Evolutionary conservation across 1,140 invertebrate species (phyloP).

Genomic region (Microvelia longipes): DNA sequence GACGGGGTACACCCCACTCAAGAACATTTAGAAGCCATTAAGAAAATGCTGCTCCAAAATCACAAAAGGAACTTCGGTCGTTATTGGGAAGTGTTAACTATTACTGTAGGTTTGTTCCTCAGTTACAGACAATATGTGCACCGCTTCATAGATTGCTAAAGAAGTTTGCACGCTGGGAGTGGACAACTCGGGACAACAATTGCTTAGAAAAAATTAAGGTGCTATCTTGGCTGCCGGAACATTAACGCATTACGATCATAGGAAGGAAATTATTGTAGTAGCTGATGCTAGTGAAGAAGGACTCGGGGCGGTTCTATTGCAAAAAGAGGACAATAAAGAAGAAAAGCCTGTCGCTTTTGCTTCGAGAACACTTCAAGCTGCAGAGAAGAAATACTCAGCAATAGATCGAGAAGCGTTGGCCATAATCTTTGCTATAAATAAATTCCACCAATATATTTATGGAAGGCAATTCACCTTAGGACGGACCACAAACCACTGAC

Average conservation of each 20-base stretch:
- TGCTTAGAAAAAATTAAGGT: slow-evolving; percentile 17
- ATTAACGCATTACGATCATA: slow-evolving; percentile 24
- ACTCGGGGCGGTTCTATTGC: slow-evolving; percentile 26
- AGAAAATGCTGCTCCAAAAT: not conserved
- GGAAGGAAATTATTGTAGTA: slow-evolving; percentile 20
- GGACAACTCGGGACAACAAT: slow-evolving; percentile 11
- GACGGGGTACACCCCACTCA: slow-evolving; percentile 1
- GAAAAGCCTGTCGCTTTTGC: slow-evolving; percentile 28
- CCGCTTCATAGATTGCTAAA: slow-evolving; percentile 14
- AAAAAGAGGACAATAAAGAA: slow-evolving; percentile 21
- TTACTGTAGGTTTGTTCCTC: slow-evolving; percentile 16
- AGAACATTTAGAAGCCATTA: slow-evolving; percentile 5
- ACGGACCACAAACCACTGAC: not conserved
- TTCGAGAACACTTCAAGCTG: slow-evolving; percentile 28
- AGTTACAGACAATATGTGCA: slow-evolving; percentile 6
- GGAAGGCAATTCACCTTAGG: not conserved
- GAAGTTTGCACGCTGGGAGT: slow-evolving; percentile 13
- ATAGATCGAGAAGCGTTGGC: slow-evolving; percentile 37
- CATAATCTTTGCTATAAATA: slow-evolving; percentile 30
- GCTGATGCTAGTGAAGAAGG: slow-evolving; percentile 27
- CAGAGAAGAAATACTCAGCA: slow-evolving; percentile 35
- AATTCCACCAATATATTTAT: slow-evolving; percentile 9
- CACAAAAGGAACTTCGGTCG: not conserved
- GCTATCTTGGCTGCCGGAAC: not conserved
- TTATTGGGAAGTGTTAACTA: slow-evolving; percentile 17